Conservation (phyloP, 2,113 vertebrate species). For the Romanogobio albipinnatus region DNA sequence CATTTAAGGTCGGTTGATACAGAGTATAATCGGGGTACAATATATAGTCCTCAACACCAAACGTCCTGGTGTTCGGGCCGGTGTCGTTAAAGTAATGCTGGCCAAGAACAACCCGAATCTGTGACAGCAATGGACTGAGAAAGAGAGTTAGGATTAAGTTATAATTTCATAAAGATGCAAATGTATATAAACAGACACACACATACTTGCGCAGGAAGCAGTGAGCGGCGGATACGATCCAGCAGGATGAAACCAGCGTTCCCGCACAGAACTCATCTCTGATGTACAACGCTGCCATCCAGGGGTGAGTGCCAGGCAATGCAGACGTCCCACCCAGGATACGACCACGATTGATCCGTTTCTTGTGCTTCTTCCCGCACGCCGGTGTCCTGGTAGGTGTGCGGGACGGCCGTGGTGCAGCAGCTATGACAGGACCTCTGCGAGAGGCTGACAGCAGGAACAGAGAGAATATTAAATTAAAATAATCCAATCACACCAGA, state of each 20-base stretch:
- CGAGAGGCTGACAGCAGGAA: not conserved
- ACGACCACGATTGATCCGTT: conserved; percentile 79
- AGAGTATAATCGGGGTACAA: conserved; percentile 82
- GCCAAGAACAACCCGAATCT: conserved; percentile 87
- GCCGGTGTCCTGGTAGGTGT: not conserved
- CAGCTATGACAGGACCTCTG: conserved; percentile 55
- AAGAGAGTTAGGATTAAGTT: not conserved
- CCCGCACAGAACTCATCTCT: conserved; percentile 86
- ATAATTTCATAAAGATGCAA: not conserved
- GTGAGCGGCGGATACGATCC: conserved; percentile 91
- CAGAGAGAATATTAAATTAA: not conserved
- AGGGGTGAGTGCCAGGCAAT: conserved; percentile 88
- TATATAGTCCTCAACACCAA: conserved; percentile 84
- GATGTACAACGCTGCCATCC: conserved; percentile 91
- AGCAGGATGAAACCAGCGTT: conserved; percentile 88
- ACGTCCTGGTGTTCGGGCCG: conserved; percentile 78
- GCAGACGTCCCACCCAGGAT: conserved; percentile 84
- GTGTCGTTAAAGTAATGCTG: conserved; percentile 89
- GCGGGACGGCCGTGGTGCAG: not conserved
- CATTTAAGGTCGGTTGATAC: conserved; percentile 84
- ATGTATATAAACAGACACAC: not conserved
- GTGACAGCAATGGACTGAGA: conserved; percentile 79
- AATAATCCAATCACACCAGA: not conserved
- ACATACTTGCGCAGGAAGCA: conserved; percentile 89
- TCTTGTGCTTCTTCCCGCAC: conserved; percentile 88